Evolutionary conservation across 2,888 invertebrate species (phyloP).

Genomic region (Maniola hyperantus): DNA sequence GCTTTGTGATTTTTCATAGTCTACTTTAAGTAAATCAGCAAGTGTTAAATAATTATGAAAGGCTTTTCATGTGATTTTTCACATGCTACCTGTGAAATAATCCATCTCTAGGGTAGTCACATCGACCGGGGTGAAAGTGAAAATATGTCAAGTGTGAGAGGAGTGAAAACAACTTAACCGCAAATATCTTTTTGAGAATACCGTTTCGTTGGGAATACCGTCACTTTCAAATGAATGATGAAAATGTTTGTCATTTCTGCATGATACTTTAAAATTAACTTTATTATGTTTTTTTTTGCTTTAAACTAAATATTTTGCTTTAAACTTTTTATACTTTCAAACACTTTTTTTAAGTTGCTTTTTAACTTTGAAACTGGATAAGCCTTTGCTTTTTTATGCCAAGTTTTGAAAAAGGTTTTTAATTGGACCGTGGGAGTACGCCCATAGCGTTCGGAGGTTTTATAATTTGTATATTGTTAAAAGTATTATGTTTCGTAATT

Average conservation of each 20-base stretch:
- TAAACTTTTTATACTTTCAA: conserved; percentile 1
- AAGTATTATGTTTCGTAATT: conserved; percentile 17
- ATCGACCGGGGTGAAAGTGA: conserved; percentile 60
- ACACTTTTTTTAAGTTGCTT: conserved; percentile 7
- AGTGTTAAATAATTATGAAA: too few species aligned
- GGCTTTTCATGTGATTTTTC: too few species aligned
- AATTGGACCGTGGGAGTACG: conserved; percentile 8
- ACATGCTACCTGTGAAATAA: too few species aligned
- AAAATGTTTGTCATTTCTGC: conserved; percentile 25
- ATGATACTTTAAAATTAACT: conserved; percentile 17
- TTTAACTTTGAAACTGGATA: conserved; percentile 16
- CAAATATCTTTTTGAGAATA: conserved; percentile 30
- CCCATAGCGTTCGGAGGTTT: not conserved
- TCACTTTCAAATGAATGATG: conserved; percentile 36
- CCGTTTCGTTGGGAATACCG: conserved; percentile 33
- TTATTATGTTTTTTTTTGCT: conserved; percentile 3
- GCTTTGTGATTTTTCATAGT: too few species aligned
- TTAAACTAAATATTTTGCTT: not conserved
- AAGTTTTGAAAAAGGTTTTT: conserved; percentile 15
- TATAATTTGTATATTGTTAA: conserved; percentile 12
- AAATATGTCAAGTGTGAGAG: conserved; percentile 71
- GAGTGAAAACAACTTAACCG: conserved; percentile 39
- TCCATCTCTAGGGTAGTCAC: too few species aligned
- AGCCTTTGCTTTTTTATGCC: conserved; percentile 10
- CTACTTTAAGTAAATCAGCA: too few species aligned